Base-by-base conservation (phyloP, 2,888 invertebrate genomes). In the Deladenus siricidicola region DNA sequence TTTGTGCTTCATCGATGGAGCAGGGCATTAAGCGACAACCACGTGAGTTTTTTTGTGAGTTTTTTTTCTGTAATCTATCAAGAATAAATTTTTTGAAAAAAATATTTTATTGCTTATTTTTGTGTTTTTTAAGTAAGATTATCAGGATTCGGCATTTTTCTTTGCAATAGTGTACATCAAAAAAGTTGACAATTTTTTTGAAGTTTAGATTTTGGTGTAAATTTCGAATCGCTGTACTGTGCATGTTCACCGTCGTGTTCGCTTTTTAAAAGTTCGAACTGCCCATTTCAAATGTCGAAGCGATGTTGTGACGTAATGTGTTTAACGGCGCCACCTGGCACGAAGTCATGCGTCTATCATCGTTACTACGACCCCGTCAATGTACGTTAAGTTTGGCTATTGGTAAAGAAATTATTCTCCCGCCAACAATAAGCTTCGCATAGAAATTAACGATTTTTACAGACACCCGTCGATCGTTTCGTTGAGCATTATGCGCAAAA, bases 331-430 rank as follows among this genome's bases (percentile, higher is more conserved):
- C n/a, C n/a, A n/a, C n/a, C n/a, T n/a, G n/a, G n/a, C n/a, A n/a
- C n/a, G n/a, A n/a, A n/a, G n/a, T n/a, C n/a, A n/a, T 54, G 54
- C 8, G 21, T 19, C 54, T 54, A 47, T n/a, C 54, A 54, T 24
- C 34, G 39, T 19, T 39, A 24, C 10, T 54, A 54, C 21, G 54
- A 54, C 45, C 54, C 54, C 21, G 24, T 24, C 4, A 54, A 39
- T 23, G 54, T 50, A 26, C 8, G 24, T n/a, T n/a, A n/a, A n/a
- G 21, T 23, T 47, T 47, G n/a, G 17, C 43, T 39, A 42, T 54
- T 51, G 23, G 23, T 54, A 54, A 54, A 55, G 21, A 39, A 45
- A 3, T 49, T 30, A 56, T 50, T 50, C 19, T n/a, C n/a, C n/a
- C n/a, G n/a, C n/a, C n/a, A n/a, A n/a, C n/a, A n/a, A n/a, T n/a